Evolutionary conservation across 2,888 invertebrate species (phyloP).

Genomic region (Pristionchus entomophagus): DNA sequence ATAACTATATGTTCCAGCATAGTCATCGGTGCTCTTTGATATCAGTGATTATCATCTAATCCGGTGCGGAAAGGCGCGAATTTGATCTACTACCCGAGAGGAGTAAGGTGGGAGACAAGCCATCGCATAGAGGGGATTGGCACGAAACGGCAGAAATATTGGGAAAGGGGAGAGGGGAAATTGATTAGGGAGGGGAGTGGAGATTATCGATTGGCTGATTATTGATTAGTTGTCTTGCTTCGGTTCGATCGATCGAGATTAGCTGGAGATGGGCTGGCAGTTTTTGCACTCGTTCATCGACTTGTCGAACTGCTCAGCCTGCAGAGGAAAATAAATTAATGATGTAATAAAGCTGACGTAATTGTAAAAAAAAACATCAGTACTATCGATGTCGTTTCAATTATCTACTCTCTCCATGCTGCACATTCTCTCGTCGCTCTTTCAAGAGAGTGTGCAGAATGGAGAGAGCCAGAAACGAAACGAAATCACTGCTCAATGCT

Average conservation of each 20-base stretch:
- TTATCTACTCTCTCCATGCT: too few species aligned
- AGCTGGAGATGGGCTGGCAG: constrained; percentile 45
- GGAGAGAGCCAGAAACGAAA: too few species aligned
- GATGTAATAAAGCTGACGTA: too few species aligned
- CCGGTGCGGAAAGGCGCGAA: background rate
- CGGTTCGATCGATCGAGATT: constrained; percentile 4
- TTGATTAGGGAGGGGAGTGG: background rate
- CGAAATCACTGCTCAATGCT: too few species aligned
- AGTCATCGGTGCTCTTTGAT: constrained; percentile 37
- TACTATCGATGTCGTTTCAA: too few species aligned
- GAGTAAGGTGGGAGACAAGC: background rate
- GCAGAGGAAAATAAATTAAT: too few species aligned
- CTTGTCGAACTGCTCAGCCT: constrained; percentile 54
- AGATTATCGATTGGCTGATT: background rate
- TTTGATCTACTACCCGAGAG: constrained; percentile 18
- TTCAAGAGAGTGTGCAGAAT: too few species aligned
- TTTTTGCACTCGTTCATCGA: constrained; percentile 54
- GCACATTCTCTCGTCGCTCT: too few species aligned
- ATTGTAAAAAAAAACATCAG: too few species aligned
- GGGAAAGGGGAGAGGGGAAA: background rate
- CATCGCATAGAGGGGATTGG: background rate
- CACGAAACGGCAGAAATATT: too few species aligned
- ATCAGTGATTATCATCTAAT: constrained; percentile 39
- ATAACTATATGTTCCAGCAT: constrained; percentile 41
- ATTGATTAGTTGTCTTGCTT: constrained; percentile 34